Evolutionary conservation across 1,140 invertebrate species (phyloP).

Genomic region (Cotesia glomerata): DNA sequence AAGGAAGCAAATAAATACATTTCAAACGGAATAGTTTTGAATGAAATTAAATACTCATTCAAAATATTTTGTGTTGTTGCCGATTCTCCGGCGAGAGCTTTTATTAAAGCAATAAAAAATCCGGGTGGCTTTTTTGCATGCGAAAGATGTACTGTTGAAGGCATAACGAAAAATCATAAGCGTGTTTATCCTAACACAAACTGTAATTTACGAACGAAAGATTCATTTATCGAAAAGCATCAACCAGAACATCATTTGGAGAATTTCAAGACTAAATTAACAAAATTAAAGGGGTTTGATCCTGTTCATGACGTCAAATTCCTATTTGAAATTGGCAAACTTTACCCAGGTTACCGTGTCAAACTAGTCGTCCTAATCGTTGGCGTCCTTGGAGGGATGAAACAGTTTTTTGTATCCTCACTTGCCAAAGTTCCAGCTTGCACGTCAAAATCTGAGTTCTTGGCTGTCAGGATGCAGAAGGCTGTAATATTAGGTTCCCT

Average conservation of each 20-base stretch:
- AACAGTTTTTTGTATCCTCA: too few relatives aligned
- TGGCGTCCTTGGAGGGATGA: too few relatives aligned
- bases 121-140: conserved; percentile 32
- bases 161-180: conserved; percentile 23
- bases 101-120: conserved; percentile 28
- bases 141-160: conserved; percentile 31
- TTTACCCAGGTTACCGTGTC: too few relatives aligned
- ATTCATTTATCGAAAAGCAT: conserved; percentile 17
- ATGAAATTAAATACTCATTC: conserved; percentile 12
- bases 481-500: too few relatives aligned
- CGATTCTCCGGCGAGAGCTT: conserved; percentile 28
- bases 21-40: not conserved
- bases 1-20: conserved; percentile 17
- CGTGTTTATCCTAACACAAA: conserved; percentile 26
- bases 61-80: conserved; percentile 24
- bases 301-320: conserved; percentile 13
- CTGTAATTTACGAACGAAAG: conserved; percentile 21
- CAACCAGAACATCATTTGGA: conserved; percentile 32
- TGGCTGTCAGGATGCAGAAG: too few relatives aligned
- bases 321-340: not conserved
- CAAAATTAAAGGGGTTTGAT: conserved; percentile 29
- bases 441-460: too few relatives aligned
- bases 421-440: too few relatives aligned
- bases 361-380: too few relatives aligned
- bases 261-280: conserved; percentile 16